phyloP scores from a whole-genome alignment of 2,113 vertebrate genomes.

The Chunga burmeisteri region DNA sequence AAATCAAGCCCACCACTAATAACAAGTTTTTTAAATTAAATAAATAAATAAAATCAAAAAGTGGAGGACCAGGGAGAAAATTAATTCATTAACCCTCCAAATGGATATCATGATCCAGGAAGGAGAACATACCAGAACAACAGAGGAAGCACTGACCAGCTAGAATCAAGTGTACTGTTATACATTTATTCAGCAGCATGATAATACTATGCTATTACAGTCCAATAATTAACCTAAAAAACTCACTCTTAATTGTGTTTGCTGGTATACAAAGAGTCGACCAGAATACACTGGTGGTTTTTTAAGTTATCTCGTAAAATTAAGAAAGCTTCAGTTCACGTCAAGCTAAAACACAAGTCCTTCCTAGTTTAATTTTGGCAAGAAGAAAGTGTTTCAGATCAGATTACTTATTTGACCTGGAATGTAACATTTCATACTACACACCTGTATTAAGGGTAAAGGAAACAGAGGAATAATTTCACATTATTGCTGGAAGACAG shows the following conservation, averaged over 20 bases:
- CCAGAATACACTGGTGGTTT: accelerated
- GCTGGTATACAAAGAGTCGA: neutral
- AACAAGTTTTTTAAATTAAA: neutral
- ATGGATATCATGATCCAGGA: neutral
- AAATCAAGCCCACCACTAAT: neutral
- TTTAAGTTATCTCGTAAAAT: neutral
- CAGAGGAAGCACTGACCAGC: neutral
- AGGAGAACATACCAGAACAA: neutral
- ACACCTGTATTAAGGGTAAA: neutral
- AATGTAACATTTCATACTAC: neutral
- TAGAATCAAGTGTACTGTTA: neutral
- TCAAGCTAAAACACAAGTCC: neutral
- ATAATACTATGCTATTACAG: neutral
- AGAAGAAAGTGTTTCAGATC: neutral
- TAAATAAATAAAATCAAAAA: neutral
- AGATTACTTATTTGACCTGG: neutral
- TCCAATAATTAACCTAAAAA: neutral
- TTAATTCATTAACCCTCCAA: neutral
- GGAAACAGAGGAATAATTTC: neutral
- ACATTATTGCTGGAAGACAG: neutral
- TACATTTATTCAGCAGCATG: neutral
- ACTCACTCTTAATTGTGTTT: accelerated
- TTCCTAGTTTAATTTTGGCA: neutral
- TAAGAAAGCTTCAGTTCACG: neutral
- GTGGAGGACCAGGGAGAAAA: neutral